Percentiles rank a stretch among this genome's conserved stretches.
Evolutionary conservation across 2,797 vertebrate genomes (phyloP).

Genomic region (Hemibagrus guttatus): DNA sequence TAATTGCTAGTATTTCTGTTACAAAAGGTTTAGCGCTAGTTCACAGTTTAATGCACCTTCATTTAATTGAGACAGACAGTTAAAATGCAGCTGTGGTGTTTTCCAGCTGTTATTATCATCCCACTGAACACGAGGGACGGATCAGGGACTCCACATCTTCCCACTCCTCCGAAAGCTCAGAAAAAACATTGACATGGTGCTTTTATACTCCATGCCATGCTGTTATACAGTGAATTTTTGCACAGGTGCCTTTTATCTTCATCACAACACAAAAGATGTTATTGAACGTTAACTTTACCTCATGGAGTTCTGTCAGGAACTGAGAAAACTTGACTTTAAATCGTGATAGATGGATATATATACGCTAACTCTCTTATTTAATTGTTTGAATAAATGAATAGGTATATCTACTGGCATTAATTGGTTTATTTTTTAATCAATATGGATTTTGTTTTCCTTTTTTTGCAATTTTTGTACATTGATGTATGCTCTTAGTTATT

Average conservation of each 20-base stretch:
- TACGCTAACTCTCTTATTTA: constrained; percentile 12
- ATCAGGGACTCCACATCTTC: constrained; percentile 23
- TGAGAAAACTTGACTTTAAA: constrained; percentile 34
- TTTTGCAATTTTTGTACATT: constrained; percentile 22
- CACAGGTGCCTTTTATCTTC: constrained; percentile 39
- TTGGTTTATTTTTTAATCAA: not conserved
- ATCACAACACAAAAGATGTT: constrained; percentile 19
- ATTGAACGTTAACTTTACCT: constrained; percentile 28
- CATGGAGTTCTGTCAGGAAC: constrained; percentile 21
- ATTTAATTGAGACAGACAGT: not conserved
- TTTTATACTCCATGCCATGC: constrained; percentile 7
- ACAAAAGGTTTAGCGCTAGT: not conserved
- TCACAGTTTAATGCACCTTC: not conserved
- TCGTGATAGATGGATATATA: not conserved
- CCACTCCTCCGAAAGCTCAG: constrained; percentile 28
- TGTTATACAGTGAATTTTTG: constrained; percentile 27
- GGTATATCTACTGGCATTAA: constrained; percentile 14
- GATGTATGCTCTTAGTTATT: constrained; percentile 42
- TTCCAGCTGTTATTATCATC: constrained; percentile 39
- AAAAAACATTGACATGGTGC: constrained; percentile 19
- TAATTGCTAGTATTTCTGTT: not conserved
- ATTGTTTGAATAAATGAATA: constrained; percentile 20
- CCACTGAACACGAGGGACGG: constrained; percentile 40
- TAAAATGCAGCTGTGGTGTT: constrained; percentile 19
- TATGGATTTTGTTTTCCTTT: constrained; percentile 3